Evolutionary conservation across 1,140 invertebrate genomes (phyloP).

Genomic region (Apis florea): DNA sequence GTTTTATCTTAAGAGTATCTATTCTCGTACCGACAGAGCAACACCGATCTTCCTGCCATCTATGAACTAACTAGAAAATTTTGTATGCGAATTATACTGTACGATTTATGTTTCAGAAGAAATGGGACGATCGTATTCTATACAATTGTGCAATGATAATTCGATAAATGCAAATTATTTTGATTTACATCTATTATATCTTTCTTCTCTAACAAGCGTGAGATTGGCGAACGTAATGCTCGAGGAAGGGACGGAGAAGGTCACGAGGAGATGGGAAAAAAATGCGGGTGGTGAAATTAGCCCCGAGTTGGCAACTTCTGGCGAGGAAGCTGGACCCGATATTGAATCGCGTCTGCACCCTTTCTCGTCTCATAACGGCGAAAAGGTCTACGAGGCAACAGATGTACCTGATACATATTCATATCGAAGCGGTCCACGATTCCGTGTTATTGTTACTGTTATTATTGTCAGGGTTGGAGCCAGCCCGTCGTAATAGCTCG

Average conservation of each 20-base stretch:
- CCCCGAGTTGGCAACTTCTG: conserved; percentile 35
- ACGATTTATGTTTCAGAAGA: too few species aligned
- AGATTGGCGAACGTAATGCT: too few species aligned
- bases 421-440: conserved; percentile 51
- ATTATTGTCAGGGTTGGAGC: conserved; percentile 50
- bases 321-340: conserved; percentile 46
- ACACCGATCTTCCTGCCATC: too few species aligned
- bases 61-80: too few species aligned
- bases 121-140: too few species aligned
- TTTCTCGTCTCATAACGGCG: conserved; percentile 57
- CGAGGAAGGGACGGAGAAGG: neutral
- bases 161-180: too few species aligned
- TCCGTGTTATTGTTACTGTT: conserved; percentile 60
- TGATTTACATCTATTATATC: too few species aligned
- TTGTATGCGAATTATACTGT: too few species aligned
- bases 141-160: too few species aligned
- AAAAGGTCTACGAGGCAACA: conserved; percentile 60
- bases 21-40: too few species aligned
- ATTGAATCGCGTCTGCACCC: conserved; percentile 68
- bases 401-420: conserved; percentile 73
- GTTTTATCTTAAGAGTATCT: too few species aligned
- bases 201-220: too few species aligned
- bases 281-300: conserved; percentile 46
- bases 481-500: conserved; percentile 25
- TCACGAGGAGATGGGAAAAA: conserved; percentile 17